Percentiles rank a stretch among this genome's conserved stretches.
phyloP scores from a whole-genome alignment of 2,888 invertebrate species.

The Carterocephalus palaemon region DNA sequence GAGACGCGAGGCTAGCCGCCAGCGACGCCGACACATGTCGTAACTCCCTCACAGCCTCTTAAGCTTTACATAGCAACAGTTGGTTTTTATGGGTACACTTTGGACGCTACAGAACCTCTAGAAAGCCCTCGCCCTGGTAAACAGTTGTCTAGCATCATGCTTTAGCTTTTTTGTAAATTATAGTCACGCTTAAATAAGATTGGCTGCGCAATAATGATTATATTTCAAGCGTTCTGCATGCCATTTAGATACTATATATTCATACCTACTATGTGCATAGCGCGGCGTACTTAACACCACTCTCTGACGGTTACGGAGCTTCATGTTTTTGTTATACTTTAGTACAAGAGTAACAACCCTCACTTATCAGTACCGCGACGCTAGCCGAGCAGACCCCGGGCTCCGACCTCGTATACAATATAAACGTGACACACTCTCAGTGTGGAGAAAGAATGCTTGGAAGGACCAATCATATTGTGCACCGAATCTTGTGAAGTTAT shows the following conservation, averaged over 20 bases:
- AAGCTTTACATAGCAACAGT: conserved; percentile 74
- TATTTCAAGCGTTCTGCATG: conserved; percentile 80
- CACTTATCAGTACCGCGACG: too few relatives aligned
- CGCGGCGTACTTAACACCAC: conserved; percentile 73
- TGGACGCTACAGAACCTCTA: conserved; percentile 75
- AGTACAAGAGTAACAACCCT: conserved; percentile 58
- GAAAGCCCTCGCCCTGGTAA: conserved; percentile 77
- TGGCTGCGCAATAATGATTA: conserved; percentile 80
- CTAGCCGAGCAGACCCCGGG: too few relatives aligned
- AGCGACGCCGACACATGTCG: conserved; percentile 68
- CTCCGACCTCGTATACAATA: conserved; percentile 55
- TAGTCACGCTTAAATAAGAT: conserved; percentile 79
- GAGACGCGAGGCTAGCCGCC: conserved; percentile 55
- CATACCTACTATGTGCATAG: conserved; percentile 77
- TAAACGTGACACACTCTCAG: conserved; percentile 73
- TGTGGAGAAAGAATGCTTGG: conserved; percentile 75
- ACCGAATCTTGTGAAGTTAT: conserved; percentile 78
- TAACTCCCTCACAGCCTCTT: conserved; percentile 74
- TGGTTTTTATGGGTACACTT: conserved; percentile 77
- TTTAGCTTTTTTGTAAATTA: conserved; percentile 79
- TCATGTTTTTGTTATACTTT: conserved; percentile 11
- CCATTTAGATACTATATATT: conserved; percentile 78
- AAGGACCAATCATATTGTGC: conserved; percentile 78
- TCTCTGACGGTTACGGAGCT: conserved; percentile 71
- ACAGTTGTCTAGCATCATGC: conserved; percentile 79